A percentile compares a stretch with the other conserved stretches of the same genome.
Conservation (phyloP, 2,888 invertebrate species). For the Erebia aethiops region DNA sequence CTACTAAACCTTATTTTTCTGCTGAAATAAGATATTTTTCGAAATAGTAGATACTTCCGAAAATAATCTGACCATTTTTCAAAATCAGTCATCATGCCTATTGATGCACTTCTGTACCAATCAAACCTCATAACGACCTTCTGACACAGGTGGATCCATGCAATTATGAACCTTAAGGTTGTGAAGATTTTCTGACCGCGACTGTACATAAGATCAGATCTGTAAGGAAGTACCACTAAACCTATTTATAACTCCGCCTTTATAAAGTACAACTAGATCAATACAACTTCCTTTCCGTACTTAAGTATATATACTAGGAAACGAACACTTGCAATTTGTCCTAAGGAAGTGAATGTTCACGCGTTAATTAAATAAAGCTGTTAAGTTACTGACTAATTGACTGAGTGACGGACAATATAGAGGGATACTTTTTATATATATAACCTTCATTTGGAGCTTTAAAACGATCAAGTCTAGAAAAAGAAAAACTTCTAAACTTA, state of each 20-base stretch:
- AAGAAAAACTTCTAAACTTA: no score
- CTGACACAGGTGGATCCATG: no score
- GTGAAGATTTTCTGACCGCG: neutral
- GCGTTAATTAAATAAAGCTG: neutral
- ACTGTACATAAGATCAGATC: neutral
- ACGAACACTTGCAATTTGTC: conserved; percentile 15
- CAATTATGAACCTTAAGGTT: no score
- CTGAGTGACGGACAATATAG: neutral
- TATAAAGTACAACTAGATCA: conserved; percentile 5
- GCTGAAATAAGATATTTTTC: no score
- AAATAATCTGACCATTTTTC: no score
- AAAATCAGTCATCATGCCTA: no score
- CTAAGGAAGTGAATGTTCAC: conserved; percentile 34
- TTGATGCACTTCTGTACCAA: no score
- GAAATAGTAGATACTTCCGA: no score
- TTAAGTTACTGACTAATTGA: neutral
- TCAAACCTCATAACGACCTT: no score
- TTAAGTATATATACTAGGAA: conserved; percentile 24
- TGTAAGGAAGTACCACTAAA: conserved; percentile 1
- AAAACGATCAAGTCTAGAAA: no score
- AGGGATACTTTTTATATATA: neutral
- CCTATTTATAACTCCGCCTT: conserved; percentile 13
- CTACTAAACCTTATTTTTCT: no score
- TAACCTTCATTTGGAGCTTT: no score
- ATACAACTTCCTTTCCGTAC: conserved; percentile 28